phyloP scores from a whole-genome alignment of 2,888 invertebrate species.

The Hirtodrosophila confusa region DNA sequence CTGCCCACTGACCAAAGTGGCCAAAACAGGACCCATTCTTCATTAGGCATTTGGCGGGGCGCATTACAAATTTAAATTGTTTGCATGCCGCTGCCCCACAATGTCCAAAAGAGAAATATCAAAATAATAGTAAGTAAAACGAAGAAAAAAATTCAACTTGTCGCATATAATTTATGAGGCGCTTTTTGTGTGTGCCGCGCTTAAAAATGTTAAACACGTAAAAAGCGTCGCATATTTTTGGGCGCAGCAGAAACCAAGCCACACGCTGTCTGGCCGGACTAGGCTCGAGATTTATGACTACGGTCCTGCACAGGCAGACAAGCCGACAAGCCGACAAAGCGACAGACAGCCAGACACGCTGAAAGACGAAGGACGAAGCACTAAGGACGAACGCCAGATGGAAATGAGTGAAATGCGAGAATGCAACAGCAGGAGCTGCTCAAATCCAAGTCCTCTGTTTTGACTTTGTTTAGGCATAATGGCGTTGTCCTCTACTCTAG shows the following conservation, averaged over 20 bases:
- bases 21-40: conserved; percentile 25
- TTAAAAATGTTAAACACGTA: conserved; percentile 73
- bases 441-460: too few relatives aligned
- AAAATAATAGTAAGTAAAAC: conserved; percentile 1
- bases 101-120: neutral
- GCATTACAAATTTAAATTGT: conserved; percentile 72
- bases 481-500: too few relatives aligned
- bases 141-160: conserved; percentile 41
- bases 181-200: conserved; percentile 31
- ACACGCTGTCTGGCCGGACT: conserved; percentile 65
- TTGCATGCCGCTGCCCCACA: conserved; percentile 52
- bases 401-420: conserved; percentile 9
- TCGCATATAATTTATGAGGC: conserved; percentile 72
- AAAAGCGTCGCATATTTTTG: conserved; percentile 58
- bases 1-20: conserved; percentile 5
- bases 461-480: too few relatives aligned
- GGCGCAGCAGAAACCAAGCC: conserved; percentile 30
- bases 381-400: conserved; percentile 1
- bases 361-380: conserved; percentile 5
- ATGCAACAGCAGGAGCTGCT: neutral
- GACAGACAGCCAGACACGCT: conserved; percentile 19
- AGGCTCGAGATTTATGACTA: conserved; percentile 72
- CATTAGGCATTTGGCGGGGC: conserved; percentile 47
- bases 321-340: conserved; percentile 9
- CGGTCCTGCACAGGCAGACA: conserved; percentile 6